A percentile compares a stretch with the other conserved stretches of the same genome.
Conservation (phyloP, 1,140 invertebrate species). For the Leptopilina boulardi region DNA sequence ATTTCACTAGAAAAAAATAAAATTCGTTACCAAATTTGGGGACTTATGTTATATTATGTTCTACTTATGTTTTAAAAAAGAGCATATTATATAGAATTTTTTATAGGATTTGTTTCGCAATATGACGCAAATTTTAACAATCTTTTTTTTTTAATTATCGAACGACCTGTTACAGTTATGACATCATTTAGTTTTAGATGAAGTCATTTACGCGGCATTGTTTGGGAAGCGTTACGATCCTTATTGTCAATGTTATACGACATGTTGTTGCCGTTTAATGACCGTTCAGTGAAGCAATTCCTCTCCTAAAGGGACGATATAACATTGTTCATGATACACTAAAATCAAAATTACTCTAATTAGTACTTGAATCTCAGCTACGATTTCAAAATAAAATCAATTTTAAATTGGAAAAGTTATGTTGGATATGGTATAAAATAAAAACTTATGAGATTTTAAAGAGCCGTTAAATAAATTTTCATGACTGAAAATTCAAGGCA, state of each 20-base stretch:
- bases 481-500: not conserved
- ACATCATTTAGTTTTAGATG: not conserved
- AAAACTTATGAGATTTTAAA: too few species aligned
- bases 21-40: too few species aligned
- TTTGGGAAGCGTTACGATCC: not conserved
- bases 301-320: constrained; percentile 7
- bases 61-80: too few species aligned
- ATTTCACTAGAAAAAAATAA: not conserved
- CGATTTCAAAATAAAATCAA: not conserved
- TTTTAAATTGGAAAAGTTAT: constrained; percentile 10
- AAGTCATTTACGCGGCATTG: not conserved
- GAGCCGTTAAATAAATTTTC: not conserved
- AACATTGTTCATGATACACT: not conserved
- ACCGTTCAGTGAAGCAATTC: constrained; percentile 4
- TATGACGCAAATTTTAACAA: too few species aligned
- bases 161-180: too few species aligned
- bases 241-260: not conserved
- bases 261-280: constrained; percentile 7
- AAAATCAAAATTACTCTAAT: constrained; percentile 1
- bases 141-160: not conserved
- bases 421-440: too few species aligned
- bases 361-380: not conserved
- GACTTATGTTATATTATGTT: too few species aligned
- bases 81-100: too few species aligned
- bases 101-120: too few species aligned